Evolutionary conservation across 2,888 invertebrate genomes (phyloP).

Genomic region (Mythimna pallens): DNA sequence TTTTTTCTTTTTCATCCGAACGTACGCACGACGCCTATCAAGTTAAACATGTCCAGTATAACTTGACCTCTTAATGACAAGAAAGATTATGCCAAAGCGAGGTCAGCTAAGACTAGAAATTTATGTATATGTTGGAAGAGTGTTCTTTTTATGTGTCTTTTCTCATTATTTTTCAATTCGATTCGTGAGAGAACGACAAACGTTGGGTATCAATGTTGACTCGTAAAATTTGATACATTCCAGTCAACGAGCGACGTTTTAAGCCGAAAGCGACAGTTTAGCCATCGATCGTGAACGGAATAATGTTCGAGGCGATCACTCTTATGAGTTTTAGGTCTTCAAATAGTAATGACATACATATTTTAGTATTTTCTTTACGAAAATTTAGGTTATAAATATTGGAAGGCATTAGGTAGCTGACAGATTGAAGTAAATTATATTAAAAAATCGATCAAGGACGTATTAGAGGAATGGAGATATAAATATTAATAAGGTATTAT

Average conservation of each 20-base stretch:
- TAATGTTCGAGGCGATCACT: constrained; percentile 41
- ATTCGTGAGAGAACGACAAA: constrained; percentile 60
- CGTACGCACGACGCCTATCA: constrained; percentile 1
- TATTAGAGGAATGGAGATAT: too few relatives aligned
- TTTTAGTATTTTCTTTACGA: background rate
- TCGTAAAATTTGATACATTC: constrained; percentile 70
- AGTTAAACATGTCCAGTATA: background rate
- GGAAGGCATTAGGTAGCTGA: background rate
- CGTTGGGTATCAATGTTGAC: constrained; percentile 58
- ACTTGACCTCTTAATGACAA: background rate
- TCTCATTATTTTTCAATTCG: constrained; percentile 72
- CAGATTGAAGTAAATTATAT: background rate
- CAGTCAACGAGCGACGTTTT: constrained; percentile 34
- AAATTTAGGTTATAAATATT: background rate
- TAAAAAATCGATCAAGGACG: too few relatives aligned
- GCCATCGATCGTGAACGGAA: constrained; percentile 44
- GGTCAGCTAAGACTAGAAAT: background rate
- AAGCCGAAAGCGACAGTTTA: constrained; percentile 56
- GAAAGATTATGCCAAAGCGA: background rate
- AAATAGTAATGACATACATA: constrained; percentile 10
- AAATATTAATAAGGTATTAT: too few relatives aligned
- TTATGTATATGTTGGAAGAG: constrained; percentile 1
- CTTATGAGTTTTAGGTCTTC: constrained; percentile 13
- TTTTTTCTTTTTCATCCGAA: constrained; percentile 29
- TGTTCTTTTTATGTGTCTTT: constrained; percentile 38